phyloP scores from a whole-genome alignment of 2,888 invertebrate genomes.

The Limenitis camilla region DNA sequence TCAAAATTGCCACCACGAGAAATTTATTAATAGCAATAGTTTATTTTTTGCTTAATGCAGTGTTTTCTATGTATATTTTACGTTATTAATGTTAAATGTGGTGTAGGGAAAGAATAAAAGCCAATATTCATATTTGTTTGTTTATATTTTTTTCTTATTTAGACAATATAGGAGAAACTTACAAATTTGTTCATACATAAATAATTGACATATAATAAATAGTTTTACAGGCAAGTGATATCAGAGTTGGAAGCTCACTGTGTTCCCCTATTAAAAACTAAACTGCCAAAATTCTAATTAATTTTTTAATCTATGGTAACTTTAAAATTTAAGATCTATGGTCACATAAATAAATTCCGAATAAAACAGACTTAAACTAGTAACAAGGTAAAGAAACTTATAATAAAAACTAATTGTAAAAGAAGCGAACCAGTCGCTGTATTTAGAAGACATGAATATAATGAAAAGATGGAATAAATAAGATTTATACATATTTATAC shows the following conservation, averaged over 20 bases:
- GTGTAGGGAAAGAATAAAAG: slow-evolving; percentile 32
- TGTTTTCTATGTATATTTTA: slow-evolving; percentile 7
- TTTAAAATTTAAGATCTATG: slow-evolving; percentile 56
- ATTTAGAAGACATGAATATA: slow-evolving; percentile 29
- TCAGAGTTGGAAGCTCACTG: slow-evolving; percentile 27
- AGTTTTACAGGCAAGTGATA: slow-evolving; percentile 58
- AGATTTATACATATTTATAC: background rate
- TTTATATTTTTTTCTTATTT: slow-evolving; percentile 65
- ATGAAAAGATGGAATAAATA: slow-evolving; percentile 1
- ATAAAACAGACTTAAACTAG: slow-evolving; percentile 50
- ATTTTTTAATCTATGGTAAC: slow-evolving; percentile 67
- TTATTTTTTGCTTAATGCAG: background rate
- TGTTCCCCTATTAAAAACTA: slow-evolving; percentile 22
- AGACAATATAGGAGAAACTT: slow-evolving; percentile 52
- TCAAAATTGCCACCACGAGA: too few species aligned
- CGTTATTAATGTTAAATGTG: slow-evolving; percentile 16
- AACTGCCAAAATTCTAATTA: slow-evolving; percentile 28
- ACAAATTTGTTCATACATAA: slow-evolving; percentile 49
- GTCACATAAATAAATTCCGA: slow-evolving; percentile 66
- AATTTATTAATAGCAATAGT: background rate
- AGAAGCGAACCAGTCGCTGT: slow-evolving; percentile 65
- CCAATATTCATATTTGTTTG: slow-evolving; percentile 45
- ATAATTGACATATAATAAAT: slow-evolving; percentile 61
- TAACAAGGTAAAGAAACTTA: slow-evolving; percentile 36
- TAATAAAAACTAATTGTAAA: slow-evolving; percentile 29